Conservation (phyloP, 2,888 invertebrate genomes). For the Phorcus lineatus region DNA sequence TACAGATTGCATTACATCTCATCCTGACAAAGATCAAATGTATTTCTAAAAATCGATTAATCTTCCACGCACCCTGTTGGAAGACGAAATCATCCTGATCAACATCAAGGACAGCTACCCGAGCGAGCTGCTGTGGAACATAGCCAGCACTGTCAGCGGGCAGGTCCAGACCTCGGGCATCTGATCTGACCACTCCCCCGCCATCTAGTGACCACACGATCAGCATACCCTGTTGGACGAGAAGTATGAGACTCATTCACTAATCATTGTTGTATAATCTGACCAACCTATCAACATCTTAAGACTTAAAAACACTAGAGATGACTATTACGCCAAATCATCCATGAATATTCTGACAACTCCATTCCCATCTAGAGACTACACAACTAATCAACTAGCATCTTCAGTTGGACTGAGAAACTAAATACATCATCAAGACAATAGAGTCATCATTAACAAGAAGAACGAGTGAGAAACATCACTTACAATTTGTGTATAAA, state of each 20-base stretch:
- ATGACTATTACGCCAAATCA: too few relatives aligned
- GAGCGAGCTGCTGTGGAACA: slow-evolving; percentile 45
- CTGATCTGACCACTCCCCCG: slow-evolving; percentile 40
- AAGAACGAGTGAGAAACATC: too few relatives aligned
- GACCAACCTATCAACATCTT: background rate
- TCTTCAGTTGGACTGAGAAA: too few relatives aligned
- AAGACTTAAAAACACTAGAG: background rate
- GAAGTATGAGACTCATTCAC: background rate
- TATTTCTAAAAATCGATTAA: too few relatives aligned
- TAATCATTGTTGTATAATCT: background rate
- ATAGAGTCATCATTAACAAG: too few relatives aligned
- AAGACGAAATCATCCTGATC: slow-evolving; percentile 56
- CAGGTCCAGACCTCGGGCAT: slow-evolving; percentile 45
- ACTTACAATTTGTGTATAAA: too few relatives aligned
- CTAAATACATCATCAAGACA: too few relatives aligned
- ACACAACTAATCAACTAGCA: slow-evolving; percentile 34
- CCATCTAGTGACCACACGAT: slow-evolving; percentile 49
- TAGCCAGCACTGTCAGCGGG: slow-evolving; percentile 46
- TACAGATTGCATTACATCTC: too few relatives aligned
- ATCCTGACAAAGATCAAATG: too few relatives aligned
- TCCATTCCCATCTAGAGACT: slow-evolving; percentile 46
- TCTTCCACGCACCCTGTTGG: slow-evolving; percentile 47
- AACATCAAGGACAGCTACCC: slow-evolving; percentile 48
- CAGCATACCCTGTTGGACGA: slow-evolving; percentile 51
- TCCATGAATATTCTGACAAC: too few relatives aligned